Evolutionary conservation across 2,888 invertebrate genomes (phyloP).

Genomic region (Terebella lapidaria): DNA sequence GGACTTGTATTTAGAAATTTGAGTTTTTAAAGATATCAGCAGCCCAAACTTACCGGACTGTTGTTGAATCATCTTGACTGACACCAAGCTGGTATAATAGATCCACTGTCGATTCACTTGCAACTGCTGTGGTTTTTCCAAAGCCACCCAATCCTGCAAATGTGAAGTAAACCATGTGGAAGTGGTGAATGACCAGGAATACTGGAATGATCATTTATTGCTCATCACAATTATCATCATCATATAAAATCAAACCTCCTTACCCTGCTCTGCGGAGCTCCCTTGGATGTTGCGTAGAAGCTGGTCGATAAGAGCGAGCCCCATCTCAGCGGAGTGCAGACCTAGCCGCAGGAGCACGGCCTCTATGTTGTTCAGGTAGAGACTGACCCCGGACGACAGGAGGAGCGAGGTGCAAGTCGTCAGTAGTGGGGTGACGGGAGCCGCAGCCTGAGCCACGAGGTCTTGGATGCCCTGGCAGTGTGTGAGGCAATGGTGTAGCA

Average conservation of each 20-base stretch:
- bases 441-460: slow-evolving; percentile 54
- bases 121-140: too few species aligned
- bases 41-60: slow-evolving; percentile 42
- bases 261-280: too few species aligned
- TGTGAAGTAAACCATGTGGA: too few species aligned
- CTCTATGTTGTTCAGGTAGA: slow-evolving; percentile 65
- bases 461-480: slow-evolving; percentile 52
- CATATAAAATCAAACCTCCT: too few species aligned
- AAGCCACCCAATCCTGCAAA: too few species aligned
- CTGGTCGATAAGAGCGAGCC: slow-evolving; percentile 43
- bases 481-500: slow-evolving; percentile 71
- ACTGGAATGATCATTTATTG: too few species aligned
- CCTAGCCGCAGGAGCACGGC: slow-evolving; percentile 68
- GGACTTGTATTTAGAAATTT: background rate
- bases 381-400: slow-evolving; percentile 64
- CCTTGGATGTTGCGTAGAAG: slow-evolving; percentile 30
- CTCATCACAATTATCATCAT: too few species aligned
- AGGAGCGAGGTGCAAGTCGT: slow-evolving; percentile 69
- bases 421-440: slow-evolving; percentile 64
- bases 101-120: slow-evolving; percentile 68
- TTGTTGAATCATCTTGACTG: slow-evolving; percentile 56
- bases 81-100: slow-evolving; percentile 75
- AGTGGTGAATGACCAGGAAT: too few species aligned
- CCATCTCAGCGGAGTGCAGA: slow-evolving; percentile 61
- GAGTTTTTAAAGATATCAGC: too few species aligned